Conservation (phyloP, 2,888 invertebrate genomes). For the Chrysolina oricalcia region DNA sequence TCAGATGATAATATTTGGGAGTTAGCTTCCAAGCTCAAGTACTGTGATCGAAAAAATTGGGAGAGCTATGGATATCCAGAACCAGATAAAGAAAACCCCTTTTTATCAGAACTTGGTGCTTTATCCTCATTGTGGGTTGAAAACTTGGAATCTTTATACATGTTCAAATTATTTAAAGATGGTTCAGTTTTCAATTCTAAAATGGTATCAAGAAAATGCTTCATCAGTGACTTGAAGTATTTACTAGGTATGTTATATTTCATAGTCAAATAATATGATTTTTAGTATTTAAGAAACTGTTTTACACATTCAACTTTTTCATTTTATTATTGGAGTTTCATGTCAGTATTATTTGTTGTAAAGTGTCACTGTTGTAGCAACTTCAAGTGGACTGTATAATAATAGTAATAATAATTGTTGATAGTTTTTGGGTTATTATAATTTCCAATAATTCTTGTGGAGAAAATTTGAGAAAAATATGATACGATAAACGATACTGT, state of each 20-base stretch:
- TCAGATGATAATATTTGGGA: conserved; percentile 65
- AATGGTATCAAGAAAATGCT: conserved; percentile 58
- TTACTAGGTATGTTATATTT: conserved; percentile 57
- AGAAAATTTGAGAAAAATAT: too few species aligned
- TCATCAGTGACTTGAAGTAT: conserved; percentile 66
- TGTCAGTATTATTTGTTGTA: too few species aligned
- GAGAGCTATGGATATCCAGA: conserved; percentile 66
- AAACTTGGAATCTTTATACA: conserved; percentile 63
- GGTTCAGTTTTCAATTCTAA: conserved; percentile 53
- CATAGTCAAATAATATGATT: too few species aligned
- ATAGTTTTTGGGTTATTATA: too few species aligned
- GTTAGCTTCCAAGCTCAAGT: conserved; percentile 55
- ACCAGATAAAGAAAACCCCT: conserved; percentile 66
- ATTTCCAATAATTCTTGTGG: too few species aligned
- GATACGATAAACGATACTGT: too few species aligned
- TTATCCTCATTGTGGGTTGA: conserved; percentile 63
- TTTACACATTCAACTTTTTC: too few species aligned
- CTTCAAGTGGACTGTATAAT: too few species aligned
- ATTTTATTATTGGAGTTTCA: too few species aligned
- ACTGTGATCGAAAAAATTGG: conserved; percentile 64
- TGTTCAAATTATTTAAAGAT: conserved; percentile 55
- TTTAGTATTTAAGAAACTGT: too few species aligned
- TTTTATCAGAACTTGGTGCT: conserved; percentile 66
- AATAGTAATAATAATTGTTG: too few species aligned
- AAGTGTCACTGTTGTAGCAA: too few species aligned